Evolutionary conservation across 2,888 invertebrate genomes (phyloP).

Genomic region (Leptinotarsa tumamoca): DNA sequence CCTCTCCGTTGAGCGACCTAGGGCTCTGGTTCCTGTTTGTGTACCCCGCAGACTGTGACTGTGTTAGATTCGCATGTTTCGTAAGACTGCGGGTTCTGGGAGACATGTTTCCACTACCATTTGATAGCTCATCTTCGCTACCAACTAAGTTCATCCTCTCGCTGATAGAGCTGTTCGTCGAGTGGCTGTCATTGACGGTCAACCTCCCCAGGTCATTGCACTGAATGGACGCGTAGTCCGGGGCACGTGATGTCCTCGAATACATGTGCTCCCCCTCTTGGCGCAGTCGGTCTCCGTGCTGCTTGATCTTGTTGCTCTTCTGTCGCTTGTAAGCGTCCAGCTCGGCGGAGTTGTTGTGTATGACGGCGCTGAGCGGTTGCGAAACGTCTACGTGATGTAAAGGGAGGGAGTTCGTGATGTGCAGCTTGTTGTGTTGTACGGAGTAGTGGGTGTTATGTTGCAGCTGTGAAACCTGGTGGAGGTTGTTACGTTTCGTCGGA

Average conservation of each 20-base stretch:
- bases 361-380: constrained; percentile 62
- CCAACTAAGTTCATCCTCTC: constrained; percentile 66
- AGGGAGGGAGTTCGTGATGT: constrained; percentile 66
- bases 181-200: constrained; percentile 67
- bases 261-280: constrained; percentile 68
- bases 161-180: constrained; percentile 69
- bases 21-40: constrained; percentile 72
- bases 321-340: constrained; percentile 61
- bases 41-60: constrained; percentile 48
- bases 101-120: constrained; percentile 69
- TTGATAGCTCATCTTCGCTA: constrained; percentile 72
- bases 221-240: constrained; percentile 56
- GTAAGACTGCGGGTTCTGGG: constrained; percentile 67
- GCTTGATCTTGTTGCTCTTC: constrained; percentile 59
- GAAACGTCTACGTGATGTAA: constrained; percentile 64
- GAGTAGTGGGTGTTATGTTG: constrained; percentile 59
- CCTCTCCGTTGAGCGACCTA: constrained; percentile 71
- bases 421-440: constrained; percentile 64
- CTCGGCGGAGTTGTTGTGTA: constrained; percentile 64
- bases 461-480: constrained; percentile 59
- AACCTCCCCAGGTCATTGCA: constrained; percentile 54
- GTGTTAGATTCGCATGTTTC: constrained; percentile 62
- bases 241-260: constrained; percentile 33
- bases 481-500: constrained; percentile 63
- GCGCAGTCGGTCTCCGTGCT: constrained; percentile 63